These are phyloP conservation scores for Epizoanthus stellaris DNA, from an alignment of 92 coral and sea anemone genomes.

Conservation along the genomic window DNA sequence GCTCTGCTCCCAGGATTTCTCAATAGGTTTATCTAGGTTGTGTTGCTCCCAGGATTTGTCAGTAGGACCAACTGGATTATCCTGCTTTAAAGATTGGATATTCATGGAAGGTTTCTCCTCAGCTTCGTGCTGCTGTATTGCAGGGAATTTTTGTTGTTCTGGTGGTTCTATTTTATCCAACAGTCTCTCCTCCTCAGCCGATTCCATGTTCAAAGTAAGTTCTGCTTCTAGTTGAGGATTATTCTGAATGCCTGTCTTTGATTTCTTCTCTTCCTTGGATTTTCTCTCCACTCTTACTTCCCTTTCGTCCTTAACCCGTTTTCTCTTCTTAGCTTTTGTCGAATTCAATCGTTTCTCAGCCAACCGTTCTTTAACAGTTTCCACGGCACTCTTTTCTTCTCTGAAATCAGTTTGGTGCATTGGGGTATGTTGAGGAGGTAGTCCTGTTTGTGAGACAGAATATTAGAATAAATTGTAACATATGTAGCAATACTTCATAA, in stretches of 20 bases:
- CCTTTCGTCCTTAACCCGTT: background rate
- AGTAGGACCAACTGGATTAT: background rate
- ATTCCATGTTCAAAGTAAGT: background rate
- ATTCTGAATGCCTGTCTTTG: background rate
- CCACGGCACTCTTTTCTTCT: slow-evolving; percentile 46
- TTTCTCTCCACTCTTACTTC: background rate
- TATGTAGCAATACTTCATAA: too few species aligned
- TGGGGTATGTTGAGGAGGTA: background rate
- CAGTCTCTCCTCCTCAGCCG: background rate
- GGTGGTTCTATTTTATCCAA: background rate
- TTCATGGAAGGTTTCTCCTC: background rate
- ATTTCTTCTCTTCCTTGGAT: slow-evolving; percentile 1
- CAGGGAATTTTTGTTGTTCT: background rate
- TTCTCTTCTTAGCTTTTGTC: slow-evolving; percentile 28
- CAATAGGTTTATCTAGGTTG: background rate
- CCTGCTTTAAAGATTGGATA: background rate
- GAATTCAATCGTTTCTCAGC: slow-evolving; percentile 23
- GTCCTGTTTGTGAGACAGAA: background rate
- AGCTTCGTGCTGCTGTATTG: too few species aligned
- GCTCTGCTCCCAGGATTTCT: background rate
- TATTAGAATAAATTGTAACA: too few species aligned
- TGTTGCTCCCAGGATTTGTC: background rate
- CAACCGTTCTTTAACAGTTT: slow-evolving; percentile 26
- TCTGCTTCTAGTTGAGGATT: background rate
- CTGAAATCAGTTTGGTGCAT: background rate